Base-by-base conservation (phyloP, 1,140 invertebrate species). In the Wasmannia auropunctata region DNA sequence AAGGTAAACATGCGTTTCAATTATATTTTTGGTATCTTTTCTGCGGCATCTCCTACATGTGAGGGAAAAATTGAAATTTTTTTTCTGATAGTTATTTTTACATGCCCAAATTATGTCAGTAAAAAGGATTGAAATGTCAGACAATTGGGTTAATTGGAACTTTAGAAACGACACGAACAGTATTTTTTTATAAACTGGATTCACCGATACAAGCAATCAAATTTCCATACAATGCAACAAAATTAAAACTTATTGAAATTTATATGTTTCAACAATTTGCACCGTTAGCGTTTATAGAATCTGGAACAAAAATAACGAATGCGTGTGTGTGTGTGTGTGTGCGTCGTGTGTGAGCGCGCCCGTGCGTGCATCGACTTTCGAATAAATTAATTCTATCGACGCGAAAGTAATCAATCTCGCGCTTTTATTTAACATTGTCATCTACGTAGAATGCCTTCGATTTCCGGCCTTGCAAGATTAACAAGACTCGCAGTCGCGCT, bases 381-480 rank as follows among this genome's bases (percentile, higher is more conserved):
- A 75, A 74, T 76, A 76, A 28, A 62, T 76, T 40, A 62, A 76
- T 76, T 76, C 56, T n/a, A 60, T 10, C 51, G 7, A 56, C 34
- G 31, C 10, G 54, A 28, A 62, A 76, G 54, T 76, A 40, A 62
- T 76, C 37, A 76, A 76, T 76, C 37, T 76, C 51, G 31, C 74
- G 5, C 25, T 76, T 62, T 40, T 40, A 60, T 60, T 76, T 46
- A 28, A 34, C 43, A 65, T 49, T 67, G 28, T 49, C n/a, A 51
- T 51, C 63, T 28, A 31, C 3, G 19, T 5, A 40, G 49, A 31
- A 43, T 11, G 8, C 10, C 16, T 43, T 56, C 22, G 22, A 40
- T 58, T 28, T n/a, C n/a, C 72, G 25, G 16, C 54, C 63, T 72
- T 22, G 34, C 65, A 43, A 58, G 79, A 81, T 81, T 81, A 72